A percentile compares a stretch with the other conserved stretches of the same genome.
These are phyloP conservation scores for Drosophila rellima DNA, from an alignment of 2,888 invertebrate genomes.

Conservation along the genomic window DNA sequence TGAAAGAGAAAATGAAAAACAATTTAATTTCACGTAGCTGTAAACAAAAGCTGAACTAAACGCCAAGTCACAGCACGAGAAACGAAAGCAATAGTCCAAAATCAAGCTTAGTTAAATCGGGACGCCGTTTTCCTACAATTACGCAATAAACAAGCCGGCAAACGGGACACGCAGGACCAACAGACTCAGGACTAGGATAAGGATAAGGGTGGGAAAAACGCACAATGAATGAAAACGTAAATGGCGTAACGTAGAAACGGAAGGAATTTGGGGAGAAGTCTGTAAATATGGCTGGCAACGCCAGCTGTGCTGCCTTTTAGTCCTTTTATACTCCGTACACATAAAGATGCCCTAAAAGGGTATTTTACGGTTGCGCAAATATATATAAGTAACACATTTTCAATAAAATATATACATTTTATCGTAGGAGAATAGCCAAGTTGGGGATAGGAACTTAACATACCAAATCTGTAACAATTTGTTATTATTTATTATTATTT, in stretches of 20 bases:
- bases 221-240: constrained; percentile 59
- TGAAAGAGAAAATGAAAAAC: constrained; percentile 36
- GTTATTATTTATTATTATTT: background rate
- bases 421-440: background rate
- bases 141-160: constrained; percentile 56
- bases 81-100: constrained; percentile 38
- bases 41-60: constrained; percentile 43
- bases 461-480: background rate
- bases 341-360: constrained; percentile 9
- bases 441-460: background rate
- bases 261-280: constrained; percentile 48
- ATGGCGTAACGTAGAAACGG: constrained; percentile 45
- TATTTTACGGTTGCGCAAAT: background rate
- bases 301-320: constrained; percentile 38
- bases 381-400: constrained; percentile 1
- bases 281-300: constrained; percentile 50
- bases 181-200: background rate
- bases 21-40: constrained; percentile 60
- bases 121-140: constrained; percentile 69
- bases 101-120: constrained; percentile 47
- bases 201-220: constrained; percentile 16
- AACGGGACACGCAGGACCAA: constrained; percentile 13
- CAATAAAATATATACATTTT: constrained; percentile 8
- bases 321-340: constrained; percentile 24
- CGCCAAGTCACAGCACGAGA: background rate